Conservation (phyloP, 2,888 invertebrate genomes). For the Nowickia ferox region DNA sequence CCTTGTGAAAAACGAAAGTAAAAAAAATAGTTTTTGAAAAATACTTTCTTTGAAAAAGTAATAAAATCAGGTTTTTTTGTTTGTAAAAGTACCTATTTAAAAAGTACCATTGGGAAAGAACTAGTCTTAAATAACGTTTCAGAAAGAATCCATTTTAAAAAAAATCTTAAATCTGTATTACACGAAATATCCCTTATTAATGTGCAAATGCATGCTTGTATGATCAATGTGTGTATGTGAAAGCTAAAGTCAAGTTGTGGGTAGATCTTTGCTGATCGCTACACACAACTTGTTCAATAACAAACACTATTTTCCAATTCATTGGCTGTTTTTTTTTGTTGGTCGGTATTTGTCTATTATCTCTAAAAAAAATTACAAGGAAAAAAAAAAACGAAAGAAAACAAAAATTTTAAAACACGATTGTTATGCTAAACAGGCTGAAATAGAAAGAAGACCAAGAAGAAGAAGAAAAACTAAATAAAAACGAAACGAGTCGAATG, state of each 20-base stretch:
- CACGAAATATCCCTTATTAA: constrained; percentile 3
- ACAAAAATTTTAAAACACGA: constrained; percentile 45
- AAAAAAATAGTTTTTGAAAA: background rate
- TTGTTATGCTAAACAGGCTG: constrained; percentile 67
- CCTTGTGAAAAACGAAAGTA: background rate
- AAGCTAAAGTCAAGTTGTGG: constrained; percentile 59
- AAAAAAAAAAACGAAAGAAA: constrained; percentile 19
- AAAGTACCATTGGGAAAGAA: background rate
- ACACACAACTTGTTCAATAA: constrained; percentile 28
- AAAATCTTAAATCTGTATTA: background rate
- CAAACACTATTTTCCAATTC: constrained; percentile 42
- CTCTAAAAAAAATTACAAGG: constrained; percentile 3
- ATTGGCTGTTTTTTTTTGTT: constrained; percentile 35
- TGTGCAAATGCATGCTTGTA: background rate
- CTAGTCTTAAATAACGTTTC: no score
- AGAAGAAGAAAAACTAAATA: background rate
- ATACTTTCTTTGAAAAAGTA: background rate
- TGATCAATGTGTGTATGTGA: constrained; percentile 50
- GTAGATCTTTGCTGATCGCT: constrained; percentile 17
- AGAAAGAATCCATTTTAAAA: no score
- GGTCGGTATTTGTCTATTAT: constrained; percentile 62
- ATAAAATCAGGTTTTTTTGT: no score
- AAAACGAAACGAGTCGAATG: constrained; percentile 22
- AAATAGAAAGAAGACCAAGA: constrained; percentile 9
- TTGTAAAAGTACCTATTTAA: no score